Evolutionary conservation across 2,888 invertebrate genomes (phyloP).

Genomic region (Xanthorhoe designata): DNA sequence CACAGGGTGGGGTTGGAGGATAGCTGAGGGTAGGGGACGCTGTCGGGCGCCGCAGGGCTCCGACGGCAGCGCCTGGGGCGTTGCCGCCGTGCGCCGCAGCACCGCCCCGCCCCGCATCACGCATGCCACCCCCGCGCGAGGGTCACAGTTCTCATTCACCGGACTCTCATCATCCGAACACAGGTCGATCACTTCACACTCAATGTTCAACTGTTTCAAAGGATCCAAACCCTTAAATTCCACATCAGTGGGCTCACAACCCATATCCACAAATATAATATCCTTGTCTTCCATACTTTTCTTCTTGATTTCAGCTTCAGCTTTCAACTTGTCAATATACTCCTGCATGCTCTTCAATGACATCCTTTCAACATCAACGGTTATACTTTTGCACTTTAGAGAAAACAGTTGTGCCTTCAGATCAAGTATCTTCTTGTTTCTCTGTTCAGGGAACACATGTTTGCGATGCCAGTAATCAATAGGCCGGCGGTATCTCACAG

Average conservation of each 20-base stretch:
- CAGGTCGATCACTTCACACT: slow-evolving; percentile 88
- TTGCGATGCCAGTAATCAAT: slow-evolving; percentile 79
- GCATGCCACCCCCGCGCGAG: slow-evolving; percentile 71
- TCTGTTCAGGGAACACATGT: slow-evolving; percentile 73
- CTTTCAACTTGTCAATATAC: slow-evolving; percentile 66
- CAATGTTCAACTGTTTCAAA: slow-evolving; percentile 64
- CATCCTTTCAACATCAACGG: slow-evolving; percentile 76
- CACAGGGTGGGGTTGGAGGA: slow-evolving; percentile 78
- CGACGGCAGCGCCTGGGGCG: slow-evolving; percentile 70
- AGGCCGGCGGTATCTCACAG: slow-evolving; percentile 73
- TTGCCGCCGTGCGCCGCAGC: slow-evolving; percentile 70
- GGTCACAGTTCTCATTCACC: slow-evolving; percentile 76
- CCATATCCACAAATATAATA: slow-evolving; percentile 75
- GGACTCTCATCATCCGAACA: slow-evolving; percentile 88
- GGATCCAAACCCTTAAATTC: slow-evolving; percentile 67
- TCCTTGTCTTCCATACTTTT: slow-evolving; percentile 64
- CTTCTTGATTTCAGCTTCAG: slow-evolving; percentile 59
- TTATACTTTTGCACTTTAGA: slow-evolving; percentile 79
- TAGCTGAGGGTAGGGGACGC: slow-evolving; percentile 65
- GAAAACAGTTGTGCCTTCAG: slow-evolving; percentile 79
- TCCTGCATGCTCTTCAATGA: slow-evolving; percentile 73
- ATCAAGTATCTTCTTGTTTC: slow-evolving; percentile 74
- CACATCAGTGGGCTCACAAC: slow-evolving; percentile 57
- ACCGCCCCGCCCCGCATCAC: slow-evolving; percentile 75
- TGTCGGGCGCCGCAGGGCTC: slow-evolving; percentile 80